Evolutionary conservation across 2,113 vertebrate species (phyloP).

Genomic region (Gavialis gangeticus): DNA sequence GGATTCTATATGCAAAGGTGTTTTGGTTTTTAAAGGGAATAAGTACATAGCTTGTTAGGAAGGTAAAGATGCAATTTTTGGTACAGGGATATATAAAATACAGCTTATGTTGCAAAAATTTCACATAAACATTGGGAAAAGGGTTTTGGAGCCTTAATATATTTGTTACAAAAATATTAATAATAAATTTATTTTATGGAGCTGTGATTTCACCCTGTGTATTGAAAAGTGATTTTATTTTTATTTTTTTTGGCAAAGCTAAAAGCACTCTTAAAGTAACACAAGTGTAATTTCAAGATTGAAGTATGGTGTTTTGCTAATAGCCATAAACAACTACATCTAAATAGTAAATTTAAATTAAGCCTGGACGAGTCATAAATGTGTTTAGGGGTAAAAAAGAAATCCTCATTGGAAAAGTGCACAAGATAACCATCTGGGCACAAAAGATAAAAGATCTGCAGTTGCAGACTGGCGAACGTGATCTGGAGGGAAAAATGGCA

Average conservation of each 20-base stretch:
- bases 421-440: background rate
- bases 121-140: background rate
- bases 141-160: background rate
- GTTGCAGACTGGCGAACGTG: background rate
- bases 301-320: background rate
- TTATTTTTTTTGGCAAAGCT: background rate
- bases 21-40: background rate
- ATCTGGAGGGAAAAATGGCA: conserved; percentile 29
- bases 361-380: conserved; percentile 18
- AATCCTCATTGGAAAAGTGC: background rate
- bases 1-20: background rate
- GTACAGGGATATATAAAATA: background rate
- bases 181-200: background rate
- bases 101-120: background rate
- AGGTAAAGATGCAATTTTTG: background rate
- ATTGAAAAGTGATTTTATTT: background rate
- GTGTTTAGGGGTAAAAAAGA: background rate
- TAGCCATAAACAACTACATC: background rate
- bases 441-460: background rate
- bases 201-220: background rate
- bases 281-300: conserved; percentile 11
- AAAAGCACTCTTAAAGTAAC: conserved; percentile 27
- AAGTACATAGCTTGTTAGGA: background rate
- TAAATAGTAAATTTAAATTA: conserved; percentile 51
- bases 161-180: background rate